Evolutionary conservation across 1,140 invertebrate species (phyloP).

Genomic region (Neotoxoptera formosana): DNA sequence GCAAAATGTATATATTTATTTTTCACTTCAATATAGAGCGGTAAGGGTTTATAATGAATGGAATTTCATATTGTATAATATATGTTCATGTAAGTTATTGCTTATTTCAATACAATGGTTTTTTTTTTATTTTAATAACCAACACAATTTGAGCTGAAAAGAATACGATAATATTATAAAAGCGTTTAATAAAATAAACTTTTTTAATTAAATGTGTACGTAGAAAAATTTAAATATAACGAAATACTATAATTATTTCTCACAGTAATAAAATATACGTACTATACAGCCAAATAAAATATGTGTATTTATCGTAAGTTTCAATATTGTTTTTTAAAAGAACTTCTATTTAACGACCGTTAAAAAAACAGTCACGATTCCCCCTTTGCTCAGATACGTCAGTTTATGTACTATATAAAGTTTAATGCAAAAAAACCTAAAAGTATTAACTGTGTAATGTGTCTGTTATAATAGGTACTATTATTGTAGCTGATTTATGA

Average conservation of each 20-base stretch:
- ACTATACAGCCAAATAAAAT: background rate
- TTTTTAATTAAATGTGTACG: background rate
- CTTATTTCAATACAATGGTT: constrained; percentile 4
- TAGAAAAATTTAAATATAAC: background rate
- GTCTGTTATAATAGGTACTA: background rate
- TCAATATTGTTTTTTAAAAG: background rate
- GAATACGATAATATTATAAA: background rate
- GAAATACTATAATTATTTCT: background rate
- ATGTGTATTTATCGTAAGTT: background rate
- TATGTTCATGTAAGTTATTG: background rate
- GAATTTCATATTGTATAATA: background rate
- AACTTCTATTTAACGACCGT: background rate
- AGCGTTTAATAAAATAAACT: background rate
- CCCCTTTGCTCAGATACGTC: background rate
- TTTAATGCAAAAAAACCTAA: background rate
- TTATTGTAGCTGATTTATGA: background rate
- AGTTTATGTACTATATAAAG: background rate
- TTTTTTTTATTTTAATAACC: constrained; percentile 11
- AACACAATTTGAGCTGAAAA: background rate
- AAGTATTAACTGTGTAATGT: background rate
- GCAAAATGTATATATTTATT: background rate
- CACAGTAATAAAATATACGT: background rate
- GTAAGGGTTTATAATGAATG: background rate
- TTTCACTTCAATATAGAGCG: background rate
- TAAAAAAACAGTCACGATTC: background rate